Base-by-base conservation (phyloP, 2,797 vertebrate species). In the Aselliscus stoliczkanus region DNA sequence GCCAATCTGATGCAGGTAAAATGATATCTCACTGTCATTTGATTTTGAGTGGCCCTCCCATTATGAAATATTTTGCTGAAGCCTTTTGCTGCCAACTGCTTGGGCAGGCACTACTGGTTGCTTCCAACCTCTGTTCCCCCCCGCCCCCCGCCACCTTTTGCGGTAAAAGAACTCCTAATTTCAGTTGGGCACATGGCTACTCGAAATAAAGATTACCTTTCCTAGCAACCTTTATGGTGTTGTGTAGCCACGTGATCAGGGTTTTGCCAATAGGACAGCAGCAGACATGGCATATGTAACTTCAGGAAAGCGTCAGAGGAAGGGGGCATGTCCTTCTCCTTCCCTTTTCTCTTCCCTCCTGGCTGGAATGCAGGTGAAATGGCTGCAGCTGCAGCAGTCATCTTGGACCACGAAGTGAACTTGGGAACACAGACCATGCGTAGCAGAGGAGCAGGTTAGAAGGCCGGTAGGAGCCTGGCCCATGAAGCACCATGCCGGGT, bases 401-500 rank as follows among this genome's bases (percentile, higher is more conserved):
- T 54, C 50, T 52, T 27, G 93, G 27, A 31, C 21, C 39, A 34
- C 1, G 25, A 91, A 23, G 77, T 47, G 52, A 82, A 60, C 50
- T 44, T 87, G 83, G 56, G n/a, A 85, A 67, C 42, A 54, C 58
- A 72, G 37, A 47, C 31, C 44, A 13, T 6, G 10, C 31, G 1
- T 6, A 39, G 39, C 60, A 20, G 39, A 77, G 25, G 44, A 84
- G 1, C 39, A 34, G 52, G 15, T 23, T 44, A 29, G n/a, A 23
- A 65, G 54, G 47, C 34, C n/a, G 0, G 0, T 12, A 25, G 64
- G 58, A 44, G 44, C 7, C 39, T 20, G 47, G 29, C 27, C 64
- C 21, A 12, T 0, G 15, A 42, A 37, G 69, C 5, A 4, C 31
- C 54, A 4, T 0, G 0, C 54, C 54, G 58, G 23, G 31, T 67